Percentiles rank a stretch among this genome's conserved stretches.
phyloP scores from a whole-genome alignment of 37 sponge, comb jelly and placozoan genomes.

The Bolinopsis microptera region DNA sequence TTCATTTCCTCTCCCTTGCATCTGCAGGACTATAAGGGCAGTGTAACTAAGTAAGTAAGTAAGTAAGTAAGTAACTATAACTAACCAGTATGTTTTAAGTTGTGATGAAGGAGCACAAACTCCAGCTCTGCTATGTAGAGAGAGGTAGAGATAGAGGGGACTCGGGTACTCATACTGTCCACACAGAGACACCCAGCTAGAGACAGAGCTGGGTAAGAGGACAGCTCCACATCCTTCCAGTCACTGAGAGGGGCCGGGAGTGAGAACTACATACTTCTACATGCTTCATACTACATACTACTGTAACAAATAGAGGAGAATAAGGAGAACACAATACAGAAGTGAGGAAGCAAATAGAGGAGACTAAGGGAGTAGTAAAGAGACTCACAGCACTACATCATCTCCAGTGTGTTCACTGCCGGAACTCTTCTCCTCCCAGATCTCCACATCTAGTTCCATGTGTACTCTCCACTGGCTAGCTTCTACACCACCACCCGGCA shows the following conservation, averaged over 20 bases:
- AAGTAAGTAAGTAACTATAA: no score
- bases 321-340: no score
- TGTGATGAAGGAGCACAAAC: not conserved
- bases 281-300: no score
- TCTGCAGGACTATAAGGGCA: no score
- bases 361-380: not conserved
- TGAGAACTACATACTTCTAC: no score
- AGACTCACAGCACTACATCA: not conserved
- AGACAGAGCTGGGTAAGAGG: slow-evolving; percentile 26
- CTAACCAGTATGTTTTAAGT: no score
- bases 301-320: no score
- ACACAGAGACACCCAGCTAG: slow-evolving; percentile 54
- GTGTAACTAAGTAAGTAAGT: no score
- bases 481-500: not conserved
- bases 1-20: no score
- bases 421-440: slow-evolving; percentile 2
- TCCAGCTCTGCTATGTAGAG: not conserved
- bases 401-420: not conserved
- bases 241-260: no score
- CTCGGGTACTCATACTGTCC: not conserved
- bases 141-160: not conserved
- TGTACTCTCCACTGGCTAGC: slow-evolving; percentile 59
- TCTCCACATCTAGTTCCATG: slow-evolving; percentile 27
- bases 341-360: not conserved
- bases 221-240: slow-evolving; percentile 34